Conservation (phyloP, 2,888 invertebrate species). For the Mythimna pallens region DNA sequence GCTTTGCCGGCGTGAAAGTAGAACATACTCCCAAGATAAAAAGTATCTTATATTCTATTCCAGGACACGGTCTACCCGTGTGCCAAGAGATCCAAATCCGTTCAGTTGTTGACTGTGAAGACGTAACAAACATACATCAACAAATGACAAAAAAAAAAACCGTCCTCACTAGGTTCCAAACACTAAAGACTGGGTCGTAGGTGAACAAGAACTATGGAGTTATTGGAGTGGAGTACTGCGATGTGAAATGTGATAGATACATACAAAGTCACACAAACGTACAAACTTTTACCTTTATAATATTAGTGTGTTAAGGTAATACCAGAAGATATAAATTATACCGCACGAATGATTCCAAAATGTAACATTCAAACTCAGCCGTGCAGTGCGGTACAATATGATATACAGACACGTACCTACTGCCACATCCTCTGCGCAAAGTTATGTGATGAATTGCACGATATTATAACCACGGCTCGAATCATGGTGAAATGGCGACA, state of each 20-base stretch:
- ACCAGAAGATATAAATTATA: neutral
- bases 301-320: neutral
- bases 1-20: no score
- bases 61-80: no score
- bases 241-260: no score
- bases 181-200: no score
- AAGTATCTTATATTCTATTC: no score
- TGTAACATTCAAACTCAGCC: constrained; percentile 11
- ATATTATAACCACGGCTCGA: neutral
- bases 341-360: constrained; percentile 9
- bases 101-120: neutral
- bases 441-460: constrained; percentile 1
- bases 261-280: no score
- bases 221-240: no score
- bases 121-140: neutral
- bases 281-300: neutral
- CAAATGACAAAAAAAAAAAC: no score
- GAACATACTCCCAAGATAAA: no score
- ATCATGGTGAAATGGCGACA: no score
- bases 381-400: constrained; percentile 14
- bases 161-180: no score
- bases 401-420: neutral
- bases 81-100: neutral
- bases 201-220: no score
- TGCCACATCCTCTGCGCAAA: neutral